Evolutionary conservation across 23 tunicate genomes (phyloP), one percentile per base, ranked within the genome.

Genomic region (Phallusia fumigata): DNA sequence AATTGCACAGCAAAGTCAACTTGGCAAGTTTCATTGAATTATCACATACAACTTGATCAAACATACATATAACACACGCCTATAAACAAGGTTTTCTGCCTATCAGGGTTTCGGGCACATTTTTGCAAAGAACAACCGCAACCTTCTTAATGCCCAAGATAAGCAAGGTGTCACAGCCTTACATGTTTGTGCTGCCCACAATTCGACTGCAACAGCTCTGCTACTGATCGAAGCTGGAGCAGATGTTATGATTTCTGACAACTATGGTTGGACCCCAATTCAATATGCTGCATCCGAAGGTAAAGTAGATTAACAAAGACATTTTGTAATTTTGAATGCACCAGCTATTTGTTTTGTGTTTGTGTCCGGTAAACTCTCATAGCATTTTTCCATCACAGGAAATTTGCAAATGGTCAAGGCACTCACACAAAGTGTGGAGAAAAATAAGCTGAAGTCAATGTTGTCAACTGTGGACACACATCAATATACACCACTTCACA

Each of bases 261-360:
- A 16, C n/a, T n/a, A 45, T 47, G 86, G 73, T n/a, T 32, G 53
- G 75, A 75, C 86, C 10, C 52, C 86, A 30, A 24, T 83, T 19
- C 80, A 83, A 33, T 75, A 50, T 50, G 86, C 86, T 22, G 86
- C 80, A 18, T 32, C 80, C 26, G 86, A 76, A 83, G 86, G 35
- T 78, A 40, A 45, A 22, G 18, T 78, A n/a, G 15, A 1, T 13
- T 13, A 22, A 58, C 69, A 58, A 15, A 51, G 18, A 51, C 58
- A n/a, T 51, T 51, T 51, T 51, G 58, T 51, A 51, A 13, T 15
- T 51, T 51, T 15, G 58, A 15, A 51, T 51, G 15, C 15, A 51
- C 58, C 58, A 51, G 18, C 58, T 51, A 51, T 18, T 13, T 13
- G 58, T 51, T 51, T 18, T 18, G 18, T 13, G 18, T 13, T 51